Evolutionary conservation across 1,140 invertebrate genomes (phyloP), one percentile per base, ranked within the genome.

Genomic region (Manduca sexta): DNA sequence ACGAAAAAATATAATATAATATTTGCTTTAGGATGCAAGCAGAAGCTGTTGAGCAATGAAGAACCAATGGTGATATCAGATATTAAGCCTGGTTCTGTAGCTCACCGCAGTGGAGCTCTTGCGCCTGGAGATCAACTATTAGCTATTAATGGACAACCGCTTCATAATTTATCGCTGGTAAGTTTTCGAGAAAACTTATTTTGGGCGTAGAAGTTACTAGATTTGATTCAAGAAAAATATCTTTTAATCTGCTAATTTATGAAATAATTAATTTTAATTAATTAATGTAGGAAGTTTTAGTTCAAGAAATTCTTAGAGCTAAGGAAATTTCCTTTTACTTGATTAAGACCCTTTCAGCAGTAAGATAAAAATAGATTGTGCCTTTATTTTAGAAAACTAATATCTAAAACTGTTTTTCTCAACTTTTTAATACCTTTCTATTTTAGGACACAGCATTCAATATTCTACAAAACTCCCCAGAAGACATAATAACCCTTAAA

Each of bases 31-130:
- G 85, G 85, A 15, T 86, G 79, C 41, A 87, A 87, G 50, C 84
- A 86, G 49, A 80, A 80, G 49, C 51, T 79, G 6, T 48, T 76
- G 7, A 86, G 75, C 43, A 74, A 75, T 8, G 83, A 86, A 48
- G 84, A 86, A 30, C 86, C 86, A 3, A 85, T 86, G 83, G 76
- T 85, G 48, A 96, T 98, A 49, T 92, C 94, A 0, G 94, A 97
- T 62, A 93, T 98, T 1, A 92, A 93, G 44, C 91, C 92, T 40
- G 97, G 96, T 4, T 98, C 96, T 18, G 91, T 96, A 0, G 95
- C 97, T 0, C 95, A 98, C 81, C 90, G 96, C 48, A 94, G 92
- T 12, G 96, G 96, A 0, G 95, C 95, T 5, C 86, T 98, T 18
- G 90, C 94, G 33, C 87, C 93, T 0, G 96, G 96, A 0, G 97